These are phyloP conservation scores for Bucorvus abyssinicus DNA, from an alignment of 2,797 vertebrate species.

Conservation along the genomic window DNA sequence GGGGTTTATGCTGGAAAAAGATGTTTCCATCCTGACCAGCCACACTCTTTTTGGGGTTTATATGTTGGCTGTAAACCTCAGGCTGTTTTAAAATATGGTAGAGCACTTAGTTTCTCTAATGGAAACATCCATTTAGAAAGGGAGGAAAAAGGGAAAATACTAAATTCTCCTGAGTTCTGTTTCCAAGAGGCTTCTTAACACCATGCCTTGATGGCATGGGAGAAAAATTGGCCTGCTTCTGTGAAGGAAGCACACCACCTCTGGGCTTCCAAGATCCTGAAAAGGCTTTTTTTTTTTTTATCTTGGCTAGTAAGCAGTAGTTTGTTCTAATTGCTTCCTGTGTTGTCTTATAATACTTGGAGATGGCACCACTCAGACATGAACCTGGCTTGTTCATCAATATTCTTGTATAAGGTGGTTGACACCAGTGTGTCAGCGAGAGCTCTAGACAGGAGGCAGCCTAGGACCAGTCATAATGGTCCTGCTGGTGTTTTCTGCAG, in stretches of 20 bases:
- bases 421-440: not conserved
- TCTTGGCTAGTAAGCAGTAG: not conserved
- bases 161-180: not conserved
- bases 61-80: not conserved
- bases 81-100: not conserved
- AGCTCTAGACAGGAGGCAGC: not conserved
- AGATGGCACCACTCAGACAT: not conserved
- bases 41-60: rapidly evolving
- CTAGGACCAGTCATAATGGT: not conserved
- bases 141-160: not conserved
- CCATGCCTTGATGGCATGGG: not conserved
- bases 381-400: not conserved
- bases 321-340: not conserved
- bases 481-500: not conserved
- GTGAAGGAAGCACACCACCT: not conserved
- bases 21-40: not conserved
- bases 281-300: not conserved
- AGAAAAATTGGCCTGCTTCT: not conserved
- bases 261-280: not conserved
- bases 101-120: not conserved
- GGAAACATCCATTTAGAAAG: not conserved
- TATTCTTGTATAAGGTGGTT: not conserved
- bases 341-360: not conserved
- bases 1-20: not conserved
- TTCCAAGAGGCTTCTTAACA: not conserved